phyloP scores from a whole-genome alignment of 2,113 vertebrate genomes.

The Cyprinodon tularosa region DNA sequence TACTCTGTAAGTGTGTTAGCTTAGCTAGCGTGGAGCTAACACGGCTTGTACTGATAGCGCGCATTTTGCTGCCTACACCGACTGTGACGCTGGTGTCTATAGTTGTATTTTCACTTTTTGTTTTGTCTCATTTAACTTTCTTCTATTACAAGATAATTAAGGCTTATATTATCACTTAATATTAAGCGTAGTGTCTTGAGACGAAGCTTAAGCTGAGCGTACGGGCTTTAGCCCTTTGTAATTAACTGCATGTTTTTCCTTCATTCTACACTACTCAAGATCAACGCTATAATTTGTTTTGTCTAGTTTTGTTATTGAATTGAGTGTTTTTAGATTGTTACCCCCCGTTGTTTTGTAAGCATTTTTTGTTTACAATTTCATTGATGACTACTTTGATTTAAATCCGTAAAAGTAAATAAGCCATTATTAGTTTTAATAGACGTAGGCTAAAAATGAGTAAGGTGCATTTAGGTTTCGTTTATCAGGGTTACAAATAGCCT shows the following conservation, averaged over 20 bases:
- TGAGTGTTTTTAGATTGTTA: neutral
- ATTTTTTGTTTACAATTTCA: neutral
- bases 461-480: neutral
- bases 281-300: neutral
- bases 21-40: constrained; percentile 57
- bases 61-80: constrained; percentile 10
- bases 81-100: neutral
- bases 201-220: neutral
- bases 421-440: neutral
- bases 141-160: neutral
- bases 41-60: constrained; percentile 34
- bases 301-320: neutral
- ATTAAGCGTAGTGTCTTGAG: constrained; percentile 9
- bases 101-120: neutral
- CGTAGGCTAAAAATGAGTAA: neutral
- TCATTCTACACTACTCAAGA: neutral
- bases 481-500: neutral
- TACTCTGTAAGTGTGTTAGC: constrained; percentile 87
- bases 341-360: neutral
- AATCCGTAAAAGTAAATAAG: neutral
- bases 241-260: neutral
- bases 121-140: neutral
- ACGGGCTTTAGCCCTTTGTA: constrained; percentile 2
- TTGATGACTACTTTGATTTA: neutral
- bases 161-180: neutral